Conservation (phyloP, 2,797 vertebrate genomes). For the Rhincodon typus region DNA sequence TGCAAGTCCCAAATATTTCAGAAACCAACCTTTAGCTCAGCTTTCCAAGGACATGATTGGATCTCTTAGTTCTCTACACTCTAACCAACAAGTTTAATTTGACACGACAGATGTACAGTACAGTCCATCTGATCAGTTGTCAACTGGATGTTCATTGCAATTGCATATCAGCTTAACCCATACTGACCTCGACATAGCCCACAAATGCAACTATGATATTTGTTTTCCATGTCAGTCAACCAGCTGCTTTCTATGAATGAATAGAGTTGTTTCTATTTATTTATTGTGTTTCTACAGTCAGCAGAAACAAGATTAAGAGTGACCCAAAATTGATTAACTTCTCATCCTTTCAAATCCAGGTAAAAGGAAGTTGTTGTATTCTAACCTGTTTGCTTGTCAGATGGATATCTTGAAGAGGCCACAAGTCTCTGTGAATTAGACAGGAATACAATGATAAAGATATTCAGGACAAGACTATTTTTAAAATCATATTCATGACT, state of each 20-base stretch:
- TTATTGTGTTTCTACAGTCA: background rate
- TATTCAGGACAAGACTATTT: background rate
- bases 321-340: background rate
- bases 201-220: background rate
- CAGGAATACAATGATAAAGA: slow-evolving; percentile 5
- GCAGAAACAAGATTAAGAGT: background rate
- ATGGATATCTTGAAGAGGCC: slow-evolving; percentile 63
- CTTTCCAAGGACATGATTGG: no score
- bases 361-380: background rate
- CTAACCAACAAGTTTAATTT: background rate
- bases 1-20: no score
- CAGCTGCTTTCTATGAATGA: background rate
- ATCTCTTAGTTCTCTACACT: no score
- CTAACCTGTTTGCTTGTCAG: slow-evolving; percentile 60
- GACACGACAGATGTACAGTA: no score
- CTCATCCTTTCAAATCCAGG: background rate
- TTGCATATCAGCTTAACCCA: background rate
- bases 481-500: background rate
- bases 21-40: no score
- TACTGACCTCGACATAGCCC: background rate
- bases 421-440: slow-evolving; percentile 56
- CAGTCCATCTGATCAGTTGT: background rate
- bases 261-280: background rate
- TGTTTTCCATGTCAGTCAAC: background rate
- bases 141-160: background rate